phyloP scores from a whole-genome alignment of 2,888 invertebrate species.

The Sycophila texana region DNA sequence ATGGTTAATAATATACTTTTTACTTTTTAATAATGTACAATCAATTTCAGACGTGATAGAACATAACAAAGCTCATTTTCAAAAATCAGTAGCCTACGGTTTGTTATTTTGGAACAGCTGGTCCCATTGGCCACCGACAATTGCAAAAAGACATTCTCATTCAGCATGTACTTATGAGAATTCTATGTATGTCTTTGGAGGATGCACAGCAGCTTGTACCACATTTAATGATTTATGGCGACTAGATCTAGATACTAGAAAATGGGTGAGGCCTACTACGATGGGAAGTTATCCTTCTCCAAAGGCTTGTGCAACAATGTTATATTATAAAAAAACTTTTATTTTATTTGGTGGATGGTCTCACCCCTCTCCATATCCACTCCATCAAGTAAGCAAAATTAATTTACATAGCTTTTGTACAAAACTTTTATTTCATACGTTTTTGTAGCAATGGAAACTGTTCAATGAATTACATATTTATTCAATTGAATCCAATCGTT shows the following conservation, averaged over 20 bases:
- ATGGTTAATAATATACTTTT: background rate
- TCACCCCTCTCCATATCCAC: constrained; percentile 90
- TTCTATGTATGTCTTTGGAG: constrained; percentile 96
- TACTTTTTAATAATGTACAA: background rate
- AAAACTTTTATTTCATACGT: constrained; percentile 4
- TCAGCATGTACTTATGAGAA: constrained; percentile 89
- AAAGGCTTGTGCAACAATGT: constrained; percentile 95
- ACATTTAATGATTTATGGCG: constrained; percentile 98
- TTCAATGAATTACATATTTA: constrained; percentile 95
- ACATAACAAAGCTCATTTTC: constrained; percentile 84
- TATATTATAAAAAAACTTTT: constrained; percentile 89
- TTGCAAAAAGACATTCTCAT: constrained; percentile 94
- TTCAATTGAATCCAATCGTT: constrained; percentile 87
- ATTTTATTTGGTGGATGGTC: constrained; percentile 97
- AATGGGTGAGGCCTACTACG: constrained; percentile 90
- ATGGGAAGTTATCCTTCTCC: constrained; percentile 95
- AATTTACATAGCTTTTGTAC: background rate
- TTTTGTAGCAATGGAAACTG: constrained; percentile 82
- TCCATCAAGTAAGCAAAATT: constrained; percentile 81
- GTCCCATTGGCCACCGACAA: constrained; percentile 82
- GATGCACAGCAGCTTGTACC: constrained; percentile 94
- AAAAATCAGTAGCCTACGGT: constrained; percentile 86
- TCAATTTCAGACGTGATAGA: constrained; percentile 85
- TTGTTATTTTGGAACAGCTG: constrained; percentile 86
- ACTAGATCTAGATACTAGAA: constrained; percentile 89